These are phyloP conservation scores for Palaemon carinicauda DNA, from an alignment of 1,140 invertebrate genomes.

Conservation along the genomic window DNA sequence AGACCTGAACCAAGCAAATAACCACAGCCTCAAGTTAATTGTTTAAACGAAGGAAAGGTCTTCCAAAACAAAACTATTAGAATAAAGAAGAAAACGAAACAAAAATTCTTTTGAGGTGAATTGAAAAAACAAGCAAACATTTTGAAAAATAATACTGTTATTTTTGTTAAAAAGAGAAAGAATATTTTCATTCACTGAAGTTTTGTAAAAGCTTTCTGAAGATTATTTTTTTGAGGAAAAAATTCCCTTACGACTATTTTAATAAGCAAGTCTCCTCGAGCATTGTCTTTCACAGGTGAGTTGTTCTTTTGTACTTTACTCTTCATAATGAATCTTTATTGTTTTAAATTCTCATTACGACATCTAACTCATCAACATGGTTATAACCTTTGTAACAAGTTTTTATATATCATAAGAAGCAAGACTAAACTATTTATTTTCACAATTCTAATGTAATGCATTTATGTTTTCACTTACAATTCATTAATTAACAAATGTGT, in stretches of 20 bases:
- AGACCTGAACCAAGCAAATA: background rate
- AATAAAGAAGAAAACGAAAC: background rate
- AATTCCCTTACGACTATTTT: background rate
- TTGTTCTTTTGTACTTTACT: background rate
- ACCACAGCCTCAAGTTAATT: background rate
- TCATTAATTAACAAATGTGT: too few relatives aligned
- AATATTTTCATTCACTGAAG: conserved; percentile 41
- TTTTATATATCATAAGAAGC: too few relatives aligned
- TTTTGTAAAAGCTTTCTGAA: conserved; percentile 37
- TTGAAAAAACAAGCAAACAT: background rate
- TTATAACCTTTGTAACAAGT: too few relatives aligned
- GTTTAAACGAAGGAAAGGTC: conserved; percentile 13
- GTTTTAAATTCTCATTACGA: too few relatives aligned
- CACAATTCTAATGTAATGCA: too few relatives aligned
- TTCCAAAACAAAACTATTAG: conserved; percentile 4
- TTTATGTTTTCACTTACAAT: too few relatives aligned
- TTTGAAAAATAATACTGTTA: conserved; percentile 6
- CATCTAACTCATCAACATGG: too few relatives aligned
- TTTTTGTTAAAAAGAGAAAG: conserved; percentile 36
- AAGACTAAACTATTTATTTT: too few relatives aligned
- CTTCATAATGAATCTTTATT: background rate
- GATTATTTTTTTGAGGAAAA: conserved; percentile 27
- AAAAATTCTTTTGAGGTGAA: conserved; percentile 14
- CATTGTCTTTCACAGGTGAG: background rate
- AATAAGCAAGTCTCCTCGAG: background rate